Base-by-base conservation (phyloP, 2,888 invertebrate genomes). In the Polyommatus iphigenia region DNA sequence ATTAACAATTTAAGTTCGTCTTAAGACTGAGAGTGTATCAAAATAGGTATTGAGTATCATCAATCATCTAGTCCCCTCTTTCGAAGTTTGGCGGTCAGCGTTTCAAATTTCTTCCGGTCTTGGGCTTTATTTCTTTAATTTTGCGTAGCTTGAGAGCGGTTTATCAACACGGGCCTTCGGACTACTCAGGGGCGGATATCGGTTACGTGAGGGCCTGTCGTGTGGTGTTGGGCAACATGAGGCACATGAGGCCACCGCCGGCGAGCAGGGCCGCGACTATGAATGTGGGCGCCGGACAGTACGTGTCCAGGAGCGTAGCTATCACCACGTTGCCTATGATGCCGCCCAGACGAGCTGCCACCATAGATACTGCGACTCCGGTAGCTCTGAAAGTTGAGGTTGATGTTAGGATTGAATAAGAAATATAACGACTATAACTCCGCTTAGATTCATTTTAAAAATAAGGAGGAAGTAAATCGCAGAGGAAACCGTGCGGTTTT, bases 201-300 rank as follows among this genome's bases (percentile, higher is more conserved):
- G 62, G 67, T 67, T 90, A 94, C 84, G 91, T 87, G 81, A 96
- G 91, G 85, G 97, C 97, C 90, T 96, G 97, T 82, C 97, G 95
- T 71, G 98, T 98, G 87, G 98, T 98, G 92, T 98, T 98, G 85
- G 98, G 98, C 91, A 98, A 95, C 93, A 97, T 96, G 86, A 98
- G 95, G 90, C 98, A 97, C 94, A 97, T 96, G 81, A 98, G 95
- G 80, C 98, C 98, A 87, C 98, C 98, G 85, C 98, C 96, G 84
- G 97, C 97, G 81, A 98, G 95, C 81, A 98, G 95, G 50, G 95
- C 96, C 82, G 98, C 98, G 76, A 98, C 98, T 83, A 98, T 97
- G 90, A 98, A 97, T 82, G 98, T 98, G 77, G 99, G 98, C 81
- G 98, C 97, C 59, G 98, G 98, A 93, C 98, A 99, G 91, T 97